These are phyloP conservation scores for Holcopasites calliopsidis DNA, from an alignment of 1,140 invertebrate genomes.

Conservation along the genomic window DNA sequence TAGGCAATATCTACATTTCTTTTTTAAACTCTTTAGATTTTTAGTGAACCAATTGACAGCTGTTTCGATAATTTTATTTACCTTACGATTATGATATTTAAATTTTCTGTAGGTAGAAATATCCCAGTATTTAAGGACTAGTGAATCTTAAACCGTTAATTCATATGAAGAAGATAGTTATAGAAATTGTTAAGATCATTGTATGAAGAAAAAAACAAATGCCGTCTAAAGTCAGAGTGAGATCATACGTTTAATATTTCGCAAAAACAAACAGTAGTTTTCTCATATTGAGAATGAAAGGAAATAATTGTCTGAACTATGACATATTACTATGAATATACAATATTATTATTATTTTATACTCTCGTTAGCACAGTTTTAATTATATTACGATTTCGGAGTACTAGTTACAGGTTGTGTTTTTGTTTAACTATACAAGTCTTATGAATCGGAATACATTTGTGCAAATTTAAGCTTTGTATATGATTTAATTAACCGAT, in stretches of 20 bases:
- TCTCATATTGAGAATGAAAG: slow-evolving; percentile 77
- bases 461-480: slow-evolving; percentile 1
- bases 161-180: slow-evolving; percentile 43
- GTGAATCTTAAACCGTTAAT: slow-evolving; percentile 51
- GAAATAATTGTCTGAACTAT: slow-evolving; percentile 47
- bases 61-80: slow-evolving; percentile 62
- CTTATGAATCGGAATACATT: background rate
- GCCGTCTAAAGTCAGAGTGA: slow-evolving; percentile 63
- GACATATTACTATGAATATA: slow-evolving; percentile 40
- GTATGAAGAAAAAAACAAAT: slow-evolving; percentile 55
- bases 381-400: slow-evolving; percentile 37
- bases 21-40: slow-evolving; percentile 1
- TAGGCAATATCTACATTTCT: slow-evolving; percentile 17
- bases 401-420: slow-evolving; percentile 48
- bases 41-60: slow-evolving; percentile 43
- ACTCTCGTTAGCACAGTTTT: slow-evolving; percentile 15
- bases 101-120: slow-evolving; percentile 65
- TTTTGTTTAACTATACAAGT: slow-evolving; percentile 3
- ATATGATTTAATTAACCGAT: background rate
- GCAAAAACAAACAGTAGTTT: slow-evolving; percentile 63
- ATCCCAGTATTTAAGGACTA: slow-evolving; percentile 66
- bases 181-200: slow-evolving; percentile 56
- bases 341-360: slow-evolving; percentile 29
- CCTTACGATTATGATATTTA: slow-evolving; percentile 60
- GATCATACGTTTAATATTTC: slow-evolving; percentile 57